Percentiles rank a stretch among this genome's conserved stretches.
phyloP scores from a whole-genome alignment of 1,140 invertebrate genomes.

The Drosophila ambigua region DNA sequence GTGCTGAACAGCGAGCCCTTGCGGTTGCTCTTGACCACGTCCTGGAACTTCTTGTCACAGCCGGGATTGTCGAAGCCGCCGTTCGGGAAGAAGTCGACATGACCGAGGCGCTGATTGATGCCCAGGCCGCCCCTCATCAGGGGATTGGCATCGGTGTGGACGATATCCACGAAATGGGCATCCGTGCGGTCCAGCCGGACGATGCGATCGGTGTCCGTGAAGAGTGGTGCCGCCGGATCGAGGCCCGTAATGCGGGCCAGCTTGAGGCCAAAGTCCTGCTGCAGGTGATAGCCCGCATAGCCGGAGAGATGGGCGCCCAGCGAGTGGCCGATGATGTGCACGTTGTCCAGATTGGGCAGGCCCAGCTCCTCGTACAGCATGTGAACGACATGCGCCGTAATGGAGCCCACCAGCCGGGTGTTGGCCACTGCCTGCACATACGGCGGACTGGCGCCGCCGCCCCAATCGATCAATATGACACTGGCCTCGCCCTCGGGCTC shows the following conservation, averaged over 20 bases:
- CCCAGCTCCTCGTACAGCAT: slow-evolving; percentile 86
- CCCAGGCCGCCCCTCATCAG: slow-evolving; percentile 93
- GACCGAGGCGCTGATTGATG: slow-evolving; percentile 91
- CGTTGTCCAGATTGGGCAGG: slow-evolving; percentile 85
- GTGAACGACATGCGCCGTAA: slow-evolving; percentile 90
- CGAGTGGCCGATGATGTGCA: slow-evolving; percentile 96
- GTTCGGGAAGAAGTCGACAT: slow-evolving; percentile 96
- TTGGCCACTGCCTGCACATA: slow-evolving; percentile 96
- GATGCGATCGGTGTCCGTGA: slow-evolving; percentile 91
- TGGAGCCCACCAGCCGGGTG: slow-evolving; percentile 92
- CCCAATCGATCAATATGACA: slow-evolving; percentile 93
- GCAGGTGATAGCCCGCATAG: slow-evolving; percentile 91
- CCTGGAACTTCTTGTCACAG: slow-evolving; percentile 89
- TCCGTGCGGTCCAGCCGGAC: slow-evolving; percentile 94
- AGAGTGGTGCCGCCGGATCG: slow-evolving; percentile 96
- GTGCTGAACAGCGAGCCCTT: slow-evolving; percentile 86
- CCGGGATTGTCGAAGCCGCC: slow-evolving; percentile 94
- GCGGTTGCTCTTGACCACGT: slow-evolving; percentile 86
- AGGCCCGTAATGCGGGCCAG: slow-evolving; percentile 90
- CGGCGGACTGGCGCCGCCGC: slow-evolving; percentile 91
- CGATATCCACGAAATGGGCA: slow-evolving; percentile 93
- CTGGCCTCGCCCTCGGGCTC: slow-evolving; percentile 88
- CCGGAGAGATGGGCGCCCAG: slow-evolving; percentile 94
- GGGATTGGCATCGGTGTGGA: slow-evolving; percentile 94
- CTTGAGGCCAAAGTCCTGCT: slow-evolving; percentile 87